Percentiles rank a stretch among this genome's conserved stretches.
Conservation (phyloP, 1,140 invertebrate species). For the Drosophila novamexicana region DNA sequence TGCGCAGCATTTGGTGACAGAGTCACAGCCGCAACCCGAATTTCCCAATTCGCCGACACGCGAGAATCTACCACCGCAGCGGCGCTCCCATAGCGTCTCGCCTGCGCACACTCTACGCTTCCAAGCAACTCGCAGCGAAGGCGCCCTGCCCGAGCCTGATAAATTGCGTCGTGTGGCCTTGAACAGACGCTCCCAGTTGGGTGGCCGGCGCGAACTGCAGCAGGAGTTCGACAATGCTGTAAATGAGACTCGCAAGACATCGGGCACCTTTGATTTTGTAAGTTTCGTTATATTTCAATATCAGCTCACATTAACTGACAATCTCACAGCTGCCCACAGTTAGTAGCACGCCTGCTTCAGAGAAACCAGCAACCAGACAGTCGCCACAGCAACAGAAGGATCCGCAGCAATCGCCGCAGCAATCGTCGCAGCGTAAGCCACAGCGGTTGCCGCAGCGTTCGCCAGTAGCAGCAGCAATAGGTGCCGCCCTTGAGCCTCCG, state of each 20-base stretch:
- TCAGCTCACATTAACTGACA: neutral
- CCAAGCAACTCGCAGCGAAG: conserved; percentile 7
- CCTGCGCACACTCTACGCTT: neutral
- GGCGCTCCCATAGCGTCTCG: neutral
- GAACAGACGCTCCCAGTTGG: conserved; percentile 31
- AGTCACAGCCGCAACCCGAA: conserved; percentile 1
- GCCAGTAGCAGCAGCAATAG: neutral
- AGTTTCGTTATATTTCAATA: conserved; percentile 1
- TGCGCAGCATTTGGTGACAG: neutral
- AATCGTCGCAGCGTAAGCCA: neutral
- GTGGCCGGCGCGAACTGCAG: conserved; percentile 31
- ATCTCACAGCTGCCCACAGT: conserved; percentile 32
- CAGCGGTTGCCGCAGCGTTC: neutral
- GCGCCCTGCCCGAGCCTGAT: conserved; percentile 34
- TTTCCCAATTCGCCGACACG: neutral
- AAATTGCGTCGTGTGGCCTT: conserved; percentile 39
- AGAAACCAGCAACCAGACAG: neutral
- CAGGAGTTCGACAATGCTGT: conserved; percentile 28
- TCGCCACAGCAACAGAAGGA: neutral
- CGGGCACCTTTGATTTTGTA: conserved; percentile 44
- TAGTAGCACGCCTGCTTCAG: conserved; percentile 46
- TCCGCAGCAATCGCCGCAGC: neutral
- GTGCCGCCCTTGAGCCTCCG: neutral
- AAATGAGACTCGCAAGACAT: conserved; percentile 11
- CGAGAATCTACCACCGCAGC: neutral